Conservation (phyloP, 1,140 invertebrate genomes). For the Trialeurodes vaporariorum region DNA sequence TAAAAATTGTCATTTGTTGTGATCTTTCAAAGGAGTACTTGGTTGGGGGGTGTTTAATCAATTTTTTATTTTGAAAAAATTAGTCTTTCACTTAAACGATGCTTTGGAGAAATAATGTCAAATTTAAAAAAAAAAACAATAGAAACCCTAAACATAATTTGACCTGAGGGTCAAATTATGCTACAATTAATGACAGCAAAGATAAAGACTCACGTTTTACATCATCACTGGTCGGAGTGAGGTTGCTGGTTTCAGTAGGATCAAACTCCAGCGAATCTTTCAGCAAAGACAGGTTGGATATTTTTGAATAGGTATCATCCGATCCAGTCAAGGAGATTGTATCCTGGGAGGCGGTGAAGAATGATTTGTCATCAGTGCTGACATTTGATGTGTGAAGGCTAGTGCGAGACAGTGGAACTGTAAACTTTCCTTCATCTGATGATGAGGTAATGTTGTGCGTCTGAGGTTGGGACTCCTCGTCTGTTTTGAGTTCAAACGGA, state of each 20-base stretch:
- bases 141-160: too few relatives aligned
- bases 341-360: not conserved
- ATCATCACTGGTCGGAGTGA: not conserved
- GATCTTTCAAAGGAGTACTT: too few relatives aligned
- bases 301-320: not conserved
- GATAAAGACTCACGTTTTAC: not conserved
- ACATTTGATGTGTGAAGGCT: not conserved
- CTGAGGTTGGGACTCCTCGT: too few relatives aligned
- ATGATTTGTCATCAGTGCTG: not conserved
- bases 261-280: not conserved
- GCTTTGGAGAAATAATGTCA: too few relatives aligned
- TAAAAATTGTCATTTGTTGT: too few relatives aligned
- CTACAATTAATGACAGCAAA: too few relatives aligned
- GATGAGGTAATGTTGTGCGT: not conserved
- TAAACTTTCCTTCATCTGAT: not conserved
- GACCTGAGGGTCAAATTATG: too few relatives aligned
- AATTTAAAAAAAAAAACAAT: too few relatives aligned
- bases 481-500: too few relatives aligned
- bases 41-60: too few relatives aligned
- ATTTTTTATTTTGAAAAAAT: too few relatives aligned
- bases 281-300: not conserved
- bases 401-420: not conserved
- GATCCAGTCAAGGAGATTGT: not conserved
- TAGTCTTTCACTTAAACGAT: too few relatives aligned
- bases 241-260: not conserved